Percentiles rank a stretch among this genome's conserved stretches.
phyloP scores from a whole-genome alignment of 2,797 vertebrate species.

The Myotis findleyi region DNA sequence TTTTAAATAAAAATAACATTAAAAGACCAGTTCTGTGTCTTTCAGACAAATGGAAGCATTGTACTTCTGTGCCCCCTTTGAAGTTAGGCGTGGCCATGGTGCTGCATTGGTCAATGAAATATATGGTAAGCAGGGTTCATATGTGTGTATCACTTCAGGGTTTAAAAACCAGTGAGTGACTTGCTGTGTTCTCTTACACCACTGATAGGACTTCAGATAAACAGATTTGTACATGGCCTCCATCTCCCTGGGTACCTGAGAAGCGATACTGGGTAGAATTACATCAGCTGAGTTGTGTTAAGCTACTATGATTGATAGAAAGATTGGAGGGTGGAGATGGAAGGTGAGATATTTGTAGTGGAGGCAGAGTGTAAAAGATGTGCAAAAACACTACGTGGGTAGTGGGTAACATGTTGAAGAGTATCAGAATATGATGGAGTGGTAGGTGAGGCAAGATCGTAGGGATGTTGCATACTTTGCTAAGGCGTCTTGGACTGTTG shows the following conservation, averaged over 20 bases:
- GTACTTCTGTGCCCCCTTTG: neutral
- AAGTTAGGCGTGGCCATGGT: neutral
- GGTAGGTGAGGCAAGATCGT: neutral
- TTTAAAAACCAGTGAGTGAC: neutral
- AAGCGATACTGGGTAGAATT: neutral
- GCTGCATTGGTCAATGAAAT: neutral
- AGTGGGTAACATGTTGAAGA: neutral
- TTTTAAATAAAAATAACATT: neutral
- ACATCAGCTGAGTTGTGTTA: rapidly evolving
- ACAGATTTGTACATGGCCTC: neutral
- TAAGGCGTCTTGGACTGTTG: neutral
- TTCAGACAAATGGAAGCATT: neutral
- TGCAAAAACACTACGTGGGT: neutral
- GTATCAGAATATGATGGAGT: neutral
- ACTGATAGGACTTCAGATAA: neutral
- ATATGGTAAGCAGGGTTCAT: neutral
- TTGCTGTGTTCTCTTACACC: neutral
- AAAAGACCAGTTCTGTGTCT: neutral
- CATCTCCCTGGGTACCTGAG: neutral
- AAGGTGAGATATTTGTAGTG: neutral
- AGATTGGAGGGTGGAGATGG: neutral
- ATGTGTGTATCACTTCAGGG: too few relatives aligned
- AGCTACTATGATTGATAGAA: neutral
- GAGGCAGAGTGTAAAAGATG: neutral
- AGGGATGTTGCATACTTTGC: neutral